Percentiles rank a stretch among this genome's conserved stretches.
These are phyloP conservation scores for Mixornis gularis DNA, from an alignment of 2,113 vertebrate genomes.

Conservation along the genomic window DNA sequence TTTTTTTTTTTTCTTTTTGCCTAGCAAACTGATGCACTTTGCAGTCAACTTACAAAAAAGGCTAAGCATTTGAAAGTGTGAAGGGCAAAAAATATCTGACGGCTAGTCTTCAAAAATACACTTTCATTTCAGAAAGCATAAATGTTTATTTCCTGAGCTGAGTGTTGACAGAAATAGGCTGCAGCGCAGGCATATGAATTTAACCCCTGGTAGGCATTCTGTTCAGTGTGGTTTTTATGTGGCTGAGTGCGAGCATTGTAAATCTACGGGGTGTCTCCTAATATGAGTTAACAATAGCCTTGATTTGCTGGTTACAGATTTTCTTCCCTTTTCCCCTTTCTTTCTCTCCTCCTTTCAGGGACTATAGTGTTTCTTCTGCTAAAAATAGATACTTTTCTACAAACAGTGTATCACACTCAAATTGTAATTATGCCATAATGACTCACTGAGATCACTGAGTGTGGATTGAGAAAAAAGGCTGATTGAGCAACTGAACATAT, in stretches of 20 bases:
- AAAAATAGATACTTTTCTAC: constrained; percentile 62
- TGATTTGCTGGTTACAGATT: constrained; percentile 49
- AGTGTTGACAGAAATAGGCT: constrained; percentile 85
- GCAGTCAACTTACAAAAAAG: constrained; percentile 81
- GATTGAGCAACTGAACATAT: background rate
- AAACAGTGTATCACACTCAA: constrained; percentile 32
- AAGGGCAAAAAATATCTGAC: constrained; percentile 85
- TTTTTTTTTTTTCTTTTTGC: constrained; percentile 40
- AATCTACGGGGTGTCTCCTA: constrained; percentile 54
- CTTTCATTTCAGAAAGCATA: constrained; percentile 80
- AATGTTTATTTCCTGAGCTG: constrained; percentile 75
- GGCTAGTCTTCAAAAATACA: constrained; percentile 81
- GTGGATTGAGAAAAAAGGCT: constrained; percentile 44
- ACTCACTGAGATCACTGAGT: constrained; percentile 38
- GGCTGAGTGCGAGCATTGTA: constrained; percentile 16
- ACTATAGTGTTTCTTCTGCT: constrained; percentile 33
- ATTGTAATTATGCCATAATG: constrained; percentile 53
- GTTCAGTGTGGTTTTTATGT: constrained; percentile 31
- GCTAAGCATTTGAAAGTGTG: constrained; percentile 81
- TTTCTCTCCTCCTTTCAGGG: background rate
- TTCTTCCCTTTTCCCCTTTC: background rate
- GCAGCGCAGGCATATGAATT: constrained; percentile 74
- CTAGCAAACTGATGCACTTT: constrained; percentile 76
- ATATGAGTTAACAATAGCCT: constrained; percentile 57
- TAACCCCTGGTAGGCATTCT: constrained; percentile 79